phyloP scores from a whole-genome alignment of 2,113 vertebrate species.

The Oncorhynchus keta region DNA sequence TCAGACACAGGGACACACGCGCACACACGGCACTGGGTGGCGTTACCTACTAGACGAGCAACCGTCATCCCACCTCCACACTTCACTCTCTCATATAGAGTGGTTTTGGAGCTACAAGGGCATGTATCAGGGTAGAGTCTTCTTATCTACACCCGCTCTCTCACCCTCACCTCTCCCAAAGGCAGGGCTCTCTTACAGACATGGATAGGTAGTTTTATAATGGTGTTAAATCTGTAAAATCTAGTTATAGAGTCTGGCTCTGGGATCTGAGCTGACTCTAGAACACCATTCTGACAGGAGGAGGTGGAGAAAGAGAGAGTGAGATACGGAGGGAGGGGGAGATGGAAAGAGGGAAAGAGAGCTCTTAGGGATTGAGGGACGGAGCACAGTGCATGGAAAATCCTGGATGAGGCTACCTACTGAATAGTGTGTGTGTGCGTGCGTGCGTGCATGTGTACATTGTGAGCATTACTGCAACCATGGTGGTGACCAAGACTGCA shows the following conservation, averaged over 20 bases:
- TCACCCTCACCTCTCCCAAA: too few species aligned
- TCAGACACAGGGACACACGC: background rate
- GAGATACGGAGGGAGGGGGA: background rate
- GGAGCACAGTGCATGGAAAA: background rate
- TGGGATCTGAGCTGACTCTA: background rate
- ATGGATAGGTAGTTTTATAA: background rate
- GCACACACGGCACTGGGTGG: too few species aligned
- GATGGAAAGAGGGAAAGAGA: background rate
- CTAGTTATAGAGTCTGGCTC: background rate
- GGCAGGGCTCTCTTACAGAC: background rate
- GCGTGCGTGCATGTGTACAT: too few species aligned
- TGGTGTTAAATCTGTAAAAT: background rate
- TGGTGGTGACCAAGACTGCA: background rate
- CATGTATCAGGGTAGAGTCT: too few species aligned
- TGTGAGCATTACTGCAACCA: background rate
- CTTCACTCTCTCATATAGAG: background rate
- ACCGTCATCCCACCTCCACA: too few species aligned
- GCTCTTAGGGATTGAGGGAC: background rate
- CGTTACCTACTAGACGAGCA: too few species aligned
- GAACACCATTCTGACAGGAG: background rate
- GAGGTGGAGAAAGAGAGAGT: background rate
- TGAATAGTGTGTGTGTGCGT: background rate
- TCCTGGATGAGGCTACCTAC: background rate
- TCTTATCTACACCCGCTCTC: too few species aligned
- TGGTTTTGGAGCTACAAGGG: too few species aligned